These are phyloP conservation scores for Ailuropoda melanoleuca DNA, from an alignment of 2,113 vertebrate genomes.

Conservation along the genomic window DNA sequence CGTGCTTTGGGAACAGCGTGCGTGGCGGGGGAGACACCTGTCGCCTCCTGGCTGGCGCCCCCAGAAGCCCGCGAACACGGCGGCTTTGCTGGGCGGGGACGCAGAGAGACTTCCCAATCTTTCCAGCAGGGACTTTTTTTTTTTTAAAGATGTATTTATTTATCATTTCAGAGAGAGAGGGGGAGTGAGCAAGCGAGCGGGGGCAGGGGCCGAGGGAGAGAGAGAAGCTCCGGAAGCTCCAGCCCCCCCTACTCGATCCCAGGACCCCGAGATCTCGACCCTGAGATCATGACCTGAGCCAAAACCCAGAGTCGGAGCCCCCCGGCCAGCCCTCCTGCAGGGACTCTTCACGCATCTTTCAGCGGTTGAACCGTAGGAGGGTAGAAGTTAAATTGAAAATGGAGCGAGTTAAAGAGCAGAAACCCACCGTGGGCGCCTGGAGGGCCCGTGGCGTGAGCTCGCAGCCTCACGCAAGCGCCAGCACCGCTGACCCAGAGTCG, in stretches of 20 bases:
- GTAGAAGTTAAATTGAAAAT: not conserved
- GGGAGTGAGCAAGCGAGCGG: too few species aligned
- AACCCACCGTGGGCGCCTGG: too few species aligned
- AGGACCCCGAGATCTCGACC: too few species aligned
- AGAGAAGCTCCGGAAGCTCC: too few species aligned
- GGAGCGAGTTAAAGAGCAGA: not conserved
- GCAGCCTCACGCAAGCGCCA: not conserved
- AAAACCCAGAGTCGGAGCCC: too few species aligned
- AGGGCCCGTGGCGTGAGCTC: not conserved
- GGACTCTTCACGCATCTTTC: not conserved
- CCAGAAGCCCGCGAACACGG: not conserved
- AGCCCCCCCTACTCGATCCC: too few species aligned
- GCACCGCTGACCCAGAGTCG: not conserved
- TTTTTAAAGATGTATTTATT: too few species aligned
- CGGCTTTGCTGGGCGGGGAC: not conserved
- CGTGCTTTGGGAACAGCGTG: not conserved
- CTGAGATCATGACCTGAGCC: too few species aligned
- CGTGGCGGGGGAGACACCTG: too few species aligned
- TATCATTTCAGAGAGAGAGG: too few species aligned
- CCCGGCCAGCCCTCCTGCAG: not conserved
- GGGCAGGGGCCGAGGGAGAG: too few species aligned
- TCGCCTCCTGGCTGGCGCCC: rapidly evolving
- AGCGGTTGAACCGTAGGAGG: not conserved
- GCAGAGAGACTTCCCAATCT: not conserved
- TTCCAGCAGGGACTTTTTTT: too few species aligned